Conservation (phyloP, 2,797 vertebrate genomes). For the Tenualosa thibaudeaui region DNA sequence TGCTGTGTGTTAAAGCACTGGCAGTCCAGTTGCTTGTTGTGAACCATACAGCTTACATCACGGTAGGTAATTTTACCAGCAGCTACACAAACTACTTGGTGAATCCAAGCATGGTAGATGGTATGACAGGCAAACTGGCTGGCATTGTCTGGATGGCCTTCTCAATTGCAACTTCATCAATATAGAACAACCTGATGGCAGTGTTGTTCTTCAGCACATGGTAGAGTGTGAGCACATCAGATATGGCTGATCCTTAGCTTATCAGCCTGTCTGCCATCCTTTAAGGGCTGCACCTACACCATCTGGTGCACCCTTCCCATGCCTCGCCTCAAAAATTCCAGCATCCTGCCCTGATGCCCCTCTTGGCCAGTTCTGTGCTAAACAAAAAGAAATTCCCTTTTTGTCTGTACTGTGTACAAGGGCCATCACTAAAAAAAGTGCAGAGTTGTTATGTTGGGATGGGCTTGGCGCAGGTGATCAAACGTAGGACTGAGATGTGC, state of each 20-base stretch:
- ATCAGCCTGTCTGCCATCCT: constrained; percentile 35
- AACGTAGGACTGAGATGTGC: constrained; percentile 31
- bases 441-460: too few relatives aligned
- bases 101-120: constrained; percentile 39
- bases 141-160: constrained; percentile 35
- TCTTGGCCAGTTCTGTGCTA: constrained; percentile 28
- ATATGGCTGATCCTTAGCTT: constrained; percentile 31
- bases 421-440: too few relatives aligned
- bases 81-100: constrained; percentile 33
- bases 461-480: background rate
- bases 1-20: too few relatives aligned
- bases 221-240: constrained; percentile 21
- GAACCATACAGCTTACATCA: too few relatives aligned
- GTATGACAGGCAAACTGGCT: constrained; percentile 18
- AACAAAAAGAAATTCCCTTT: constrained; percentile 34
- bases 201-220: constrained; percentile 13
- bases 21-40: too few relatives aligned
- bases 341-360: constrained; percentile 2
- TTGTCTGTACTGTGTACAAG: constrained; percentile 35
- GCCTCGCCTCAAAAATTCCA: background rate
- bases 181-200: constrained; percentile 31
- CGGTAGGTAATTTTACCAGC: constrained; percentile 23
- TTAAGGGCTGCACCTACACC: background rate
- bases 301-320: background rate
- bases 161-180: constrained; percentile 28